A percentile compares a stretch with the other conserved stretches of the same genome.
These are phyloP conservation scores for Platynereis dumerilii DNA, from an alignment of 2,888 invertebrate species.

Conservation along the genomic window DNA sequence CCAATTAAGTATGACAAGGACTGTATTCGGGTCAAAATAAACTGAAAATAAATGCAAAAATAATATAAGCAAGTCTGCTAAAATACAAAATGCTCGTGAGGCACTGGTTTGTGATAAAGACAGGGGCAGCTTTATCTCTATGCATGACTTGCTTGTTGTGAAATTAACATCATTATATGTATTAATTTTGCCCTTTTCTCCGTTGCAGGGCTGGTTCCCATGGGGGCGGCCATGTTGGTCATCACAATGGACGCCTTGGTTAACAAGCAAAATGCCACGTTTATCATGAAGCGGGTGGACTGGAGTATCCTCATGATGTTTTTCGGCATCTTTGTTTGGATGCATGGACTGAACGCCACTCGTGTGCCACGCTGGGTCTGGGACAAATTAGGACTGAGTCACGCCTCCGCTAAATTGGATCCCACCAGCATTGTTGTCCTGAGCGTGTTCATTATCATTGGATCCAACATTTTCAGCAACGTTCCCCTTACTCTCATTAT, in stretches of 20 bases:
- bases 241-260: conserved; percentile 35
- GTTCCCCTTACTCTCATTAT: conserved; percentile 40
- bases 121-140: too few species aligned
- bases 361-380: conserved; percentile 35
- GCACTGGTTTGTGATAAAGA: too few species aligned
- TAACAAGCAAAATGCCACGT: conserved; percentile 25
- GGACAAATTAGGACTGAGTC: conserved; percentile 30
- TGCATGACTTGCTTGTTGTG: too few species aligned
- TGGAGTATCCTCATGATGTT: conserved; percentile 41
- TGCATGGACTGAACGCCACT: conserved; percentile 38
- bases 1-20: too few species aligned
- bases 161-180: too few species aligned
- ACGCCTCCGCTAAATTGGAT: neutral
- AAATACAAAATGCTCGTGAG: too few species aligned
- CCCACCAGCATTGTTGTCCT: conserved; percentile 24
- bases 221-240: conserved; percentile 34
- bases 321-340: conserved; percentile 39
- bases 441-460: conserved; percentile 31
- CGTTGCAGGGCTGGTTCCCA: conserved; percentile 38
- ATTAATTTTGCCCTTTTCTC: too few species aligned
- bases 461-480: conserved; percentile 41
- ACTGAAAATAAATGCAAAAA: too few species aligned
- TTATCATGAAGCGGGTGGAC: conserved; percentile 34
- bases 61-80: too few species aligned
- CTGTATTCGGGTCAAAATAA: too few species aligned